These are phyloP conservation scores for Tauraco hartlaubi DNA, from an alignment of 2,797 vertebrate genomes.

Conservation along the genomic window DNA sequence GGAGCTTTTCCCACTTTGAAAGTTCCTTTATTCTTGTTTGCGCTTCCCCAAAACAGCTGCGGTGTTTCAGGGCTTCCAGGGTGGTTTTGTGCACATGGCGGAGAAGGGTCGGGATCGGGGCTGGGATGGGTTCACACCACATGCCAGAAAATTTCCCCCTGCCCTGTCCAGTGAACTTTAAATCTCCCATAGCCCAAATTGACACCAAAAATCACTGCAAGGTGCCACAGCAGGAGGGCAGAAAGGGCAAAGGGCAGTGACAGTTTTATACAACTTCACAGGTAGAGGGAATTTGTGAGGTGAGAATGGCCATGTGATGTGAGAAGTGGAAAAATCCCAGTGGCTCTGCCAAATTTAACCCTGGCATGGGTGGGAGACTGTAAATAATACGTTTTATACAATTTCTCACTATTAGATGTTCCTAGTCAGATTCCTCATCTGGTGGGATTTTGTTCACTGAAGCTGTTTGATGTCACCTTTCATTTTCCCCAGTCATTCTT, in stretches of 20 bases:
- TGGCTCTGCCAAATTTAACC: background rate
- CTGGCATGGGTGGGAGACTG: background rate
- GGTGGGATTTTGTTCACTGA: background rate
- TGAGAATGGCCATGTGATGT: background rate
- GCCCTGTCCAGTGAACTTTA: background rate
- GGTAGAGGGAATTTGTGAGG: background rate
- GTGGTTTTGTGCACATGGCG: background rate
- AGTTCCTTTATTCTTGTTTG: conserved; percentile 27
- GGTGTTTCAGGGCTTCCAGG: background rate
- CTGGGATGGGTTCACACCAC: background rate
- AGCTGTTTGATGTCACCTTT: background rate
- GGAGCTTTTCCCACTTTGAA: background rate
- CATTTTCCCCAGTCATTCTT: background rate
- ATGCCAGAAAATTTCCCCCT: background rate
- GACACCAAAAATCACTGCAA: background rate
- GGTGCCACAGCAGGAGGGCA: background rate
- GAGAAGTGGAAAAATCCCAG: background rate
- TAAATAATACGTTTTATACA: background rate
- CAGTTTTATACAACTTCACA: background rate
- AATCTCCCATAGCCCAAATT: background rate
- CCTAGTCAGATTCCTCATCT: background rate
- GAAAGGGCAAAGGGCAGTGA: background rate
- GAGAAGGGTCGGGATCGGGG: background rate
- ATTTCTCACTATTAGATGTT: background rate
- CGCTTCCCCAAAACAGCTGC: background rate